Percentiles rank a stretch among this genome's conserved stretches.
phyloP scores from a whole-genome alignment of 2,113 vertebrate genomes.

The Martes martes region DNA sequence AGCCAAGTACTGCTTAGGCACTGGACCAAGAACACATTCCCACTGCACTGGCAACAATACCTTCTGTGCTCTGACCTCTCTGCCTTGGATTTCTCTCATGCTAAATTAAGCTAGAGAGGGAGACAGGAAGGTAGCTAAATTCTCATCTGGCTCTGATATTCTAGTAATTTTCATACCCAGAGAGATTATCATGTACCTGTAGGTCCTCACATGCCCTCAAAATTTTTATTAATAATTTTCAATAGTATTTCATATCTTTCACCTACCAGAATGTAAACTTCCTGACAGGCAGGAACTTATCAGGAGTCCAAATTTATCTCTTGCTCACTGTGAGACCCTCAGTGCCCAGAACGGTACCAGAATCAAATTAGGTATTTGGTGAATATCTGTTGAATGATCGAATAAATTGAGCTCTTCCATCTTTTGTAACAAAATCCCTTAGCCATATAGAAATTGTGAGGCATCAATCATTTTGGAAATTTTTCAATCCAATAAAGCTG shows the following conservation, averaged over 20 bases:
- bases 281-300: not conserved
- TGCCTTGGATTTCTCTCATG: not conserved
- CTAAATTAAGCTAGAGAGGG: not conserved
- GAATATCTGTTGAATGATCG: not conserved
- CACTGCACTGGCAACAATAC: not conserved
- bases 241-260: not conserved
- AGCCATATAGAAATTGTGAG: not conserved
- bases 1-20: not conserved
- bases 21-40: not conserved
- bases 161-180: not conserved
- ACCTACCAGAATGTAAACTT: not conserved
- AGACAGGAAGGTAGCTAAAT: not conserved
- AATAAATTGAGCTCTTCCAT: not conserved
- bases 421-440: not conserved
- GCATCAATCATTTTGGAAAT: no score
- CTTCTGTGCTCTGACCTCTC: not conserved
- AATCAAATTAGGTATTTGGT: not conserved
- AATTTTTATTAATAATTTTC: not conserved
- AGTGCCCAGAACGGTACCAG: not conserved
- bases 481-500: no score
- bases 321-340: not conserved
- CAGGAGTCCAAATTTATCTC: not conserved
- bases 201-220: not conserved
- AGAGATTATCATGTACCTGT: not conserved
- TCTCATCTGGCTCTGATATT: not conserved